Conservation (phyloP, 2,113 vertebrate species). For the Cariama cristata region DNA sequence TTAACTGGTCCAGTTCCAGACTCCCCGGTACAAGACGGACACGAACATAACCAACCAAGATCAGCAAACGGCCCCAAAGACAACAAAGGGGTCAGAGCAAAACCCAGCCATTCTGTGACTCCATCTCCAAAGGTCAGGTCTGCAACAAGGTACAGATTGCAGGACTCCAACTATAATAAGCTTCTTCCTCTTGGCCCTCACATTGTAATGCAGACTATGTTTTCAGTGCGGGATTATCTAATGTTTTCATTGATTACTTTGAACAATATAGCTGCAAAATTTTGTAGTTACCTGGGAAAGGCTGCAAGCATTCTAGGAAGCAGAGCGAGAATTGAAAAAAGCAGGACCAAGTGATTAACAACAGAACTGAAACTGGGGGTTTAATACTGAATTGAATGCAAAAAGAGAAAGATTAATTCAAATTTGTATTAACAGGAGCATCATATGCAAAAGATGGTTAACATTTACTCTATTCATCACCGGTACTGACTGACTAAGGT, state of each 20-base stretch:
- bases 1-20: not conserved
- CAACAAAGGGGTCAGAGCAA: rapidly evolving
- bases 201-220: not conserved
- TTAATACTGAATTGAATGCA: not conserved
- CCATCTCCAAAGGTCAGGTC: not conserved
- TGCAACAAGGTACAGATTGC: not conserved
- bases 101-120: rapidly evolving
- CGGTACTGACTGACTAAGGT: not conserved
- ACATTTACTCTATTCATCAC: not conserved
- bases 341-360: not conserved
- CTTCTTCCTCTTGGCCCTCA: not conserved
- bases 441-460: not conserved
- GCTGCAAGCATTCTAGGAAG: not conserved
- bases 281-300: not conserved
- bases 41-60: not conserved
- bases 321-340: not conserved
- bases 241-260: not conserved
- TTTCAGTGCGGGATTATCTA: not conserved
- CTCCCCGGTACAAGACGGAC: rapidly evolving
- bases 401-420: not conserved
- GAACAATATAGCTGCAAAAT: not conserved
- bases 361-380: not conserved
- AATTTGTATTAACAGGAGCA: not conserved
- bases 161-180: not conserved
- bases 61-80: not conserved